These are phyloP conservation scores for Drusus annulatus DNA, from an alignment of 1,140 invertebrate species.

Conservation along the genomic window DNA sequence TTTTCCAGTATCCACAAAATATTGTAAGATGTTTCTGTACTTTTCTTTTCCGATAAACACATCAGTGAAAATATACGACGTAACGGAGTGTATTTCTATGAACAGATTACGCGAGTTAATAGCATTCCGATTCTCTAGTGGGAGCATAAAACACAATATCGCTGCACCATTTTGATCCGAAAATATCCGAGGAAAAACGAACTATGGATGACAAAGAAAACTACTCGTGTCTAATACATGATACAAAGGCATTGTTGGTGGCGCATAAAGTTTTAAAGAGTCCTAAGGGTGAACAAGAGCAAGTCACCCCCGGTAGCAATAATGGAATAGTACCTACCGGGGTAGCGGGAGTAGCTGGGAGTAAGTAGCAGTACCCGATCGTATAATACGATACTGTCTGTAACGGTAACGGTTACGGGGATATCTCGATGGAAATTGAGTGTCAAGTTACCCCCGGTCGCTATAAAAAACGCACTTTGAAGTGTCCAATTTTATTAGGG, in stretches of 20 bases:
- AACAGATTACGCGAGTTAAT: constrained; percentile 8
- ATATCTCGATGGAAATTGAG: constrained; percentile 59
- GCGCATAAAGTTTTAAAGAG: constrained; percentile 59
- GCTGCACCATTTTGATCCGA: constrained; percentile 30
- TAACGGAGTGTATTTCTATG: no score
- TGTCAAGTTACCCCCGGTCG: constrained; percentile 58
- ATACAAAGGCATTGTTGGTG: constrained; percentile 27
- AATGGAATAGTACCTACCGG: not conserved
- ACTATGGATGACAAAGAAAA: constrained; percentile 28
- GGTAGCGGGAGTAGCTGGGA: not conserved
- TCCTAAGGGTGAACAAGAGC: constrained; percentile 49
- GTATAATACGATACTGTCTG: constrained; percentile 59
- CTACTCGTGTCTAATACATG: not conserved
- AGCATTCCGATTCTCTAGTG: constrained; percentile 16
- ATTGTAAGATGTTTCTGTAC: no score
- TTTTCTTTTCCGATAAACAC: no score
- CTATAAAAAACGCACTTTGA: constrained; percentile 59
- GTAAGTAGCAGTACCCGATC: constrained; percentile 42
- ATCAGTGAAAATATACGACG: no score
- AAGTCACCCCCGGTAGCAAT: not conserved
- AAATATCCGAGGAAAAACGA: not conserved
- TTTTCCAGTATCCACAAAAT: no score
- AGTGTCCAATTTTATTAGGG: constrained; percentile 60
- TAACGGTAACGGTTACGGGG: constrained; percentile 57
- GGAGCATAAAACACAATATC: constrained; percentile 37